Evolutionary conservation across 1,140 invertebrate genomes (phyloP).

Genomic region (Monochamus saltuarius): DNA sequence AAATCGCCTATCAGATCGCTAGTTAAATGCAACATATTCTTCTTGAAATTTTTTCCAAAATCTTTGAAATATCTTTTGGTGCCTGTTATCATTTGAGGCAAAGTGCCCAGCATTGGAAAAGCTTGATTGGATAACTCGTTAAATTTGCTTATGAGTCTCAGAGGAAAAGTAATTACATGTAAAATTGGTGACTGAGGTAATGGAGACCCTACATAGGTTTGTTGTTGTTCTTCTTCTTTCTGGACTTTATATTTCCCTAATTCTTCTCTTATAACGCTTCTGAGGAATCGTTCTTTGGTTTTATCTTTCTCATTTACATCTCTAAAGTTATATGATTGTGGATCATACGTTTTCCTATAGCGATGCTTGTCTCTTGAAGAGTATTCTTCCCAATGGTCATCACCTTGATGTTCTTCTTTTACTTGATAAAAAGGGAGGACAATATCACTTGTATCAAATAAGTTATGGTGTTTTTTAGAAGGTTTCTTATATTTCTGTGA

Average conservation of each 20-base stretch:
- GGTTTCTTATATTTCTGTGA: background rate
- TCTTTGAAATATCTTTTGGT: slow-evolving; percentile 34
- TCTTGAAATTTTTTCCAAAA: slow-evolving; percentile 35
- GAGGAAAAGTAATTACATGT: slow-evolving; percentile 29
- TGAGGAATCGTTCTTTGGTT: slow-evolving; percentile 4
- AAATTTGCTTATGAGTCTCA: slow-evolving; percentile 31
- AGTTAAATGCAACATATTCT: slow-evolving; percentile 28
- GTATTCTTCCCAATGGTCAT: slow-evolving; percentile 3
- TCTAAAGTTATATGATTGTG: background rate
- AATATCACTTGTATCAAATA: slow-evolving; percentile 29
- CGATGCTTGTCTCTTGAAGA: background rate
- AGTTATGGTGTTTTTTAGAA: slow-evolving; percentile 21
- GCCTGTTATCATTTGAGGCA: slow-evolving; percentile 29
- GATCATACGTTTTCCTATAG: background rate
- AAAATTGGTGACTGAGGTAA: slow-evolving; percentile 28
- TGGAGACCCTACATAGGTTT: too few relatives aligned
- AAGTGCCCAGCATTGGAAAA: slow-evolving; percentile 26
- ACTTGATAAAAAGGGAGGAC: slow-evolving; percentile 26
- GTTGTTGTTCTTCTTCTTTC: slow-evolving; percentile 15
- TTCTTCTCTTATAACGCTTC: slow-evolving; percentile 30
- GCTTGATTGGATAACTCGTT: slow-evolving; percentile 23
- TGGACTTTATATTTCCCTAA: slow-evolving; percentile 20
- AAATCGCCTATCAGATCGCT: slow-evolving; percentile 38
- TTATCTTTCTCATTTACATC: background rate
- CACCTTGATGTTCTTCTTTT: slow-evolving; percentile 17